phyloP scores from a whole-genome alignment of 2,888 invertebrate genomes.

The Acrobasis repandana region DNA sequence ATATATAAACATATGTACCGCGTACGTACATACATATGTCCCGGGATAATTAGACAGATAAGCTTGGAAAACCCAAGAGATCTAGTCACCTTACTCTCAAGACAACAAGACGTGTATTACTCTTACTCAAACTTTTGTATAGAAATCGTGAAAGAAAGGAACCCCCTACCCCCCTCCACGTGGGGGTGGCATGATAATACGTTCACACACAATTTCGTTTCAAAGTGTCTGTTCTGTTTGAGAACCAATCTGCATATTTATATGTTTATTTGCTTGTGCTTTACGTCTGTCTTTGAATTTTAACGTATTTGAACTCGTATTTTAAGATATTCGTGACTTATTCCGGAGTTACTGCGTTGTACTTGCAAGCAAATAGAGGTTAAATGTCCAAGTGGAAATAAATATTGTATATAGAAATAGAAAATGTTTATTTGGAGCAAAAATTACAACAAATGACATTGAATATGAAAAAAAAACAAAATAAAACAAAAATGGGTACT shows the following conservation, averaged over 20 bases:
- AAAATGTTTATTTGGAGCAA: no score
- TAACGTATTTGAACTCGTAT: conserved; percentile 9
- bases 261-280: conserved; percentile 15
- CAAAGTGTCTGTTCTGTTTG: conserved; percentile 26
- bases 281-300: conserved; percentile 19
- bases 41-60: no score
- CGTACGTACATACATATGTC: no score
- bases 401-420: neutral
- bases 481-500: no score
- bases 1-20: no score
- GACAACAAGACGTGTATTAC: conserved; percentile 76
- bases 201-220: conserved; percentile 56
- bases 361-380: neutral
- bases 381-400: conserved; percentile 1
- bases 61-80: neutral
- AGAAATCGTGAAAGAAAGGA: conserved; percentile 69
- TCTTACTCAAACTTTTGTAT: conserved; percentile 81
- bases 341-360: conserved; percentile 1
- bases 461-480: no score
- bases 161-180: conserved; percentile 31
- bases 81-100: conserved; percentile 47
- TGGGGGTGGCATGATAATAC: conserved; percentile 51
- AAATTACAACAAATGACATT: no score
- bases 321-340: conserved; percentile 9
- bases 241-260: conserved; percentile 21